Evolutionary conservation across 2,888 invertebrate genomes (phyloP).

Genomic region (Dorcus parallelipipedus): DNA sequence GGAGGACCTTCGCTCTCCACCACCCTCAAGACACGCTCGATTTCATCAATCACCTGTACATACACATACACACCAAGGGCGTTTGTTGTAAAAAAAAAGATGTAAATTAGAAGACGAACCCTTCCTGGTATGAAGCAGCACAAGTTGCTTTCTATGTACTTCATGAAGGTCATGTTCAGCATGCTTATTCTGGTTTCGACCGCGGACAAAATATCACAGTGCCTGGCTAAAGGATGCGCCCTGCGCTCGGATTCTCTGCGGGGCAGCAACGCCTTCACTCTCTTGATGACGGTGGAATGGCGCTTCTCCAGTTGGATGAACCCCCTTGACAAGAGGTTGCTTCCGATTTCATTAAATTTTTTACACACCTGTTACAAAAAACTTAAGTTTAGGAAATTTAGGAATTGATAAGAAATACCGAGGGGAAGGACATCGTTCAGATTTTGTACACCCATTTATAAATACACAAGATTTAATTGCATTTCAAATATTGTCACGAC

Average conservation of each 20-base stretch:
- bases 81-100: neutral
- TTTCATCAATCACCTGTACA: conserved; percentile 81
- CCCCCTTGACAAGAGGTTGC: conserved; percentile 75
- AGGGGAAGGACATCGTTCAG: too few species aligned
- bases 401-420: too few species aligned
- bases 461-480: too few species aligned
- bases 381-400: too few species aligned
- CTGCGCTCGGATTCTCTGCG: conserved; percentile 86
- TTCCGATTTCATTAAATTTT: conserved; percentile 71
- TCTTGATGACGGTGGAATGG: conserved; percentile 71
- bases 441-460: too few species aligned
- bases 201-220: conserved; percentile 84
- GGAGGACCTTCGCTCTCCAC: conserved; percentile 69
- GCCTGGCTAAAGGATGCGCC: conserved; percentile 79
- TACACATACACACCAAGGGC: conserved; percentile 1
- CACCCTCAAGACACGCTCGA: conserved; percentile 67
- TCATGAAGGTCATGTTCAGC: conserved; percentile 89
- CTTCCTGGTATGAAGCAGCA: conserved; percentile 94
- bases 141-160: conserved; percentile 77
- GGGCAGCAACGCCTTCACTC: conserved; percentile 78
- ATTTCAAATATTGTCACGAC: too few species aligned
- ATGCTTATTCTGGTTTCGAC: conserved; percentile 89
- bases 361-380: conserved; percentile 65
- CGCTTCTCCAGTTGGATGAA: conserved; percentile 76
- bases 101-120: conserved; percentile 49